These are phyloP conservation scores for Ahaetulla prasina DNA, from an alignment of 2,113 vertebrate species.

Conservation along the genomic window DNA sequence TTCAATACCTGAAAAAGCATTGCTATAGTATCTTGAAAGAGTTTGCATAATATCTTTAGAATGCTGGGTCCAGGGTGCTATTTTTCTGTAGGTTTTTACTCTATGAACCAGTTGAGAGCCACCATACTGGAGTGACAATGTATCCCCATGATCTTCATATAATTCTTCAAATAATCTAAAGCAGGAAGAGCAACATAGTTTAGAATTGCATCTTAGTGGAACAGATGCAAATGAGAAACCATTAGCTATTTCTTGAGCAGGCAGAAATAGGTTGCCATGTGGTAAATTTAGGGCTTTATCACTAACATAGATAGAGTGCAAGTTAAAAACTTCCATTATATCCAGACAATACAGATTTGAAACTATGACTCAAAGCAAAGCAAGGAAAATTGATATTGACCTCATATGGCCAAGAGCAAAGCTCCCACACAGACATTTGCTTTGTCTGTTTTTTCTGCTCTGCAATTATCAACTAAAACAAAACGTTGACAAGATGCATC, in stretches of 20 bases:
- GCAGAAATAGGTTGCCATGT: neutral
- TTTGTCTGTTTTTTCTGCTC: neutral
- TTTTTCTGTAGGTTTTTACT: constrained; percentile 97
- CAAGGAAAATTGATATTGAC: neutral
- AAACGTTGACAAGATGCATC: neutral
- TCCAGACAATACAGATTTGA: neutral
- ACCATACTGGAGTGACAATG: constrained; percentile 91
- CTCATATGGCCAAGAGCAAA: neutral
- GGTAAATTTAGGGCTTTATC: neutral
- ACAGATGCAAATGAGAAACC: neutral
- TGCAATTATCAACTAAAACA: neutral
- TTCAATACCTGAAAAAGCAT: constrained; percentile 90
- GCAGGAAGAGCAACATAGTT: constrained; percentile 19
- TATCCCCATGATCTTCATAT: constrained; percentile 98
- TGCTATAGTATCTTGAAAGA: constrained; percentile 93
- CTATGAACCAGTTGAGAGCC: constrained; percentile 97
- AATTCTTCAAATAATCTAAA: constrained; percentile 94
- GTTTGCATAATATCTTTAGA: constrained; percentile 99
- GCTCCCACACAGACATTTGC: neutral
- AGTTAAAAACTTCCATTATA: neutral
- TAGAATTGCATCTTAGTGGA: neutral
- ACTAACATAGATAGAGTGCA: neutral
- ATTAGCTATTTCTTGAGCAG: neutral
- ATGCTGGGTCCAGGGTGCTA: constrained; percentile 97
- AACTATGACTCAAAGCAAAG: neutral